These are phyloP conservation scores for Ecdyonurus torrentis DNA, from an alignment of 2,888 invertebrate species.

Conservation along the genomic window DNA sequence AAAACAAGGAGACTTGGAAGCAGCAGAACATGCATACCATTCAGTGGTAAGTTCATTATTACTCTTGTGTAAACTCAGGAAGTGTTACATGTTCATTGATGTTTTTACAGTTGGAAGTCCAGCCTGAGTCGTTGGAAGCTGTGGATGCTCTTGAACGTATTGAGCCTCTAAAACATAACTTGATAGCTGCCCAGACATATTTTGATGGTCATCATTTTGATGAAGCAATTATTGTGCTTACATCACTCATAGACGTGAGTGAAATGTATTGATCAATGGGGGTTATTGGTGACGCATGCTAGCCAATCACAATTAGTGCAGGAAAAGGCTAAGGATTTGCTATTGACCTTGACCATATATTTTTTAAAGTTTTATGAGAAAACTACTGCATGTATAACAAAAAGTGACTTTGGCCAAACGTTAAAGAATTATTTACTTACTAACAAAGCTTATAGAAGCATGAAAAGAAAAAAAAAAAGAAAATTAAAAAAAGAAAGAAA, in stretches of 20 bases:
- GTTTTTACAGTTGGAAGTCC: conserved; percentile 38
- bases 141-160: conserved; percentile 42
- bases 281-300: too few relatives aligned
- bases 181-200: conserved; percentile 39
- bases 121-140: conserved; percentile 65
- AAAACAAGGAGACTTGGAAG: conserved; percentile 70
- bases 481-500: too few relatives aligned
- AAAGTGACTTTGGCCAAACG: too few relatives aligned
- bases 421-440: too few relatives aligned
- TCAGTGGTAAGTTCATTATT: conserved; percentile 75
- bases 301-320: too few relatives aligned
- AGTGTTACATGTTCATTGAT: conserved; percentile 24
- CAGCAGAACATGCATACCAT: conserved; percentile 67
- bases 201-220: conserved; percentile 20
- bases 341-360: too few relatives aligned
- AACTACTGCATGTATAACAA: too few relatives aligned
- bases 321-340: too few relatives aligned
- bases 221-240: not conserved
- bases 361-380: too few relatives aligned
- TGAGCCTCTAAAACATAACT: conserved; percentile 41
- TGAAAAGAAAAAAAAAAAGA: too few relatives aligned
- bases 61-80: too few relatives aligned
- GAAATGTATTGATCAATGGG: not conserved
- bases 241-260: not conserved
- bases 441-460: too few relatives aligned